phyloP scores from a whole-genome alignment of 2,113 vertebrate genomes.

The Mustela lutreola region DNA sequence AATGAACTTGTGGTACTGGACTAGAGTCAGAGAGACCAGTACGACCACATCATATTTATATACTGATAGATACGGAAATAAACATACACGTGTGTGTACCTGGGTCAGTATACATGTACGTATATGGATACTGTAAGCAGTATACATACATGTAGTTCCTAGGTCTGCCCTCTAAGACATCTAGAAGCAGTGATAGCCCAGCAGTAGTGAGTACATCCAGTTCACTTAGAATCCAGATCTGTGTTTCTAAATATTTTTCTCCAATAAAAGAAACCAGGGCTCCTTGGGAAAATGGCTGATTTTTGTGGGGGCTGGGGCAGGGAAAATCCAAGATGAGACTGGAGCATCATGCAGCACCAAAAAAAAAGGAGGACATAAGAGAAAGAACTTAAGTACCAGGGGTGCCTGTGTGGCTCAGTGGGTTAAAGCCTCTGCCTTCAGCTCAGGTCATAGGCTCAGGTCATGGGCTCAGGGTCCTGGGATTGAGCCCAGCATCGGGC shows the following conservation, averaged over 20 bases:
- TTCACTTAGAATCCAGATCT: conserved; percentile 7
- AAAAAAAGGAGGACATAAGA: not conserved
- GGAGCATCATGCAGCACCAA: not conserved
- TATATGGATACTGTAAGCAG: not conserved
- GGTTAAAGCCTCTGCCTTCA: too few relatives aligned
- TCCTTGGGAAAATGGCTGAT: conserved; percentile 2
- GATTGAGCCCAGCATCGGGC: too few relatives aligned
- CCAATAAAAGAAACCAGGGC: not conserved
- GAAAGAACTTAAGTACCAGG: not conserved
- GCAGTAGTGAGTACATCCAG: not conserved
- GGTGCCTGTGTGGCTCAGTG: too few relatives aligned
- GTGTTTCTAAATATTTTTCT: conserved; percentile 30
- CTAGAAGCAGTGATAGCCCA: not conserved
- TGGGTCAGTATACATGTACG: not conserved
- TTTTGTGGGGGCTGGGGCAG: not conserved
- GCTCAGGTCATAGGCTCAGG: too few relatives aligned
- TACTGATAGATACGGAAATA: not conserved
- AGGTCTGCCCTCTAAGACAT: not conserved
- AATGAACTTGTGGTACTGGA: not conserved
- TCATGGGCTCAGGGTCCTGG: too few relatives aligned
- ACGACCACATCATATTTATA: not conserved
- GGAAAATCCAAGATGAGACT: not conserved
- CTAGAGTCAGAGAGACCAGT: not conserved
- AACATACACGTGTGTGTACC: not conserved
- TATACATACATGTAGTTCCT: not conserved